Evolutionary conservation across 2,888 invertebrate species (phyloP).

Genomic region (Polietes domitor): DNA sequence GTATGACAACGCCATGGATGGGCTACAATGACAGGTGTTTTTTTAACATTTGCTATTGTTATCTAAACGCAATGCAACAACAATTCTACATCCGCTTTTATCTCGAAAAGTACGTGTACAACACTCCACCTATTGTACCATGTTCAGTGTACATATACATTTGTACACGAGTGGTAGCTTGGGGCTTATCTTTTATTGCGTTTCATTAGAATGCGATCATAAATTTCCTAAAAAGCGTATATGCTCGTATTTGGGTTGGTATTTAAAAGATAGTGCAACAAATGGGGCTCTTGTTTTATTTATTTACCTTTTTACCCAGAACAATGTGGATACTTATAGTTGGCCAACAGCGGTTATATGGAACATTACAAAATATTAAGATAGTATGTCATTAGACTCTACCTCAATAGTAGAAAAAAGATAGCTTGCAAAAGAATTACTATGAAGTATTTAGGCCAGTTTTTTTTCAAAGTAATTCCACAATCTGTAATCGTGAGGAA

Average conservation of each 20-base stretch:
- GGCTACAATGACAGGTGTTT: not conserved
- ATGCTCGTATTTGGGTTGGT: not conserved
- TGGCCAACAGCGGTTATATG: too few species aligned
- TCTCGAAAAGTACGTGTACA: not conserved
- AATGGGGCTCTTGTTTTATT: not conserved
- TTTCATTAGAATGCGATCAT: conserved; percentile 1
- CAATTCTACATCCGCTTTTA: not conserved
- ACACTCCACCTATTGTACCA: too few species aligned
- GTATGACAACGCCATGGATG: not conserved
- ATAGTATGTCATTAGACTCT: too few species aligned
- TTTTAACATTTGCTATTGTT: not conserved
- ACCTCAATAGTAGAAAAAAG: too few species aligned
- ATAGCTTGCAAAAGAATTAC: too few species aligned
- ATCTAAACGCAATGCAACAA: not conserved
- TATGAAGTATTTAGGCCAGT: too few species aligned
- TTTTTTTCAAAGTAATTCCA: too few species aligned
- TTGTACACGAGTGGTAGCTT: not conserved
- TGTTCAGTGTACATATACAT: not conserved
- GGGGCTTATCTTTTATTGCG: not conserved
- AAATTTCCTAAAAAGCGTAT: not conserved
- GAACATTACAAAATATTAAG: too few species aligned
- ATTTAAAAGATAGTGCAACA: not conserved
- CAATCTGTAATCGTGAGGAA: too few species aligned
- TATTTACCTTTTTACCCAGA: too few species aligned
- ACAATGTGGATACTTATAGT: too few species aligned